These are phyloP conservation scores for Drosophila hamatofila DNA, from an alignment of 2,888 invertebrate species.

Conservation along the genomic window DNA sequence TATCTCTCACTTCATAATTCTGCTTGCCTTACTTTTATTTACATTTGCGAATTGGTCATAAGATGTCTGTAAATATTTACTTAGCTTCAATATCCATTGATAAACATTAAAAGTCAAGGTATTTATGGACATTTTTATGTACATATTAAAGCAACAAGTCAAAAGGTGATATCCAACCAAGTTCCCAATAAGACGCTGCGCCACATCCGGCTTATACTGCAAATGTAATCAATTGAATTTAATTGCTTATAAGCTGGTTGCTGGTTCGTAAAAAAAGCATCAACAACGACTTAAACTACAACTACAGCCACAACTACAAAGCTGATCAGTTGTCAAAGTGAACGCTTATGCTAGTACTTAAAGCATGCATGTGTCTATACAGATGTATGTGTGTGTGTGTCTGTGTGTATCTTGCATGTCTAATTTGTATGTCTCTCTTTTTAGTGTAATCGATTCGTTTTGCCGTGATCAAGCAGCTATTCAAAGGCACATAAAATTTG, in stretches of 20 bases:
- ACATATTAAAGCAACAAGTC: slow-evolving; percentile 14
- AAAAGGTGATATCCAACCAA: slow-evolving; percentile 28
- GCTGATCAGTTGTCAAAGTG: slow-evolving; percentile 58
- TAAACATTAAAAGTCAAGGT: slow-evolving; percentile 7
- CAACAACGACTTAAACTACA: slow-evolving; percentile 8
- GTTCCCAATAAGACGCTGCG: slow-evolving; percentile 5
- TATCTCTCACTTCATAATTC: background rate
- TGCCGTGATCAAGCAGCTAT: slow-evolving; percentile 62
- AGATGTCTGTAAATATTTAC: slow-evolving; percentile 10
- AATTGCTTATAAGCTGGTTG: slow-evolving; percentile 55
- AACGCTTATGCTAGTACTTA: slow-evolving; percentile 41
- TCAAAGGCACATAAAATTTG: slow-evolving; percentile 63
- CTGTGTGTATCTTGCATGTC: slow-evolving; percentile 39
- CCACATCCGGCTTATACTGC: slow-evolving; percentile 43
- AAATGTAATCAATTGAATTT: slow-evolving; percentile 57
- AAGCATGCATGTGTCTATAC: slow-evolving; percentile 13
- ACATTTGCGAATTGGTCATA: slow-evolving; percentile 1
- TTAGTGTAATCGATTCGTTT: slow-evolving; percentile 61
- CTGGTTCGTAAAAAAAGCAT: slow-evolving; percentile 22
- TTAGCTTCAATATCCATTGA: background rate
- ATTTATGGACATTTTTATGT: slow-evolving; percentile 7
- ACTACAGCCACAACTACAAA: slow-evolving; percentile 31
- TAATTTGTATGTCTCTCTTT: slow-evolving; percentile 62
- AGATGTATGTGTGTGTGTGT: slow-evolving; percentile 10
- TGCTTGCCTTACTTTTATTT: slow-evolving; percentile 5